A percentile compares a stretch with the other conserved stretches of the same genome.
phyloP scores from a whole-genome alignment of 2,113 vertebrate species.

The Verasper variegatus region DNA sequence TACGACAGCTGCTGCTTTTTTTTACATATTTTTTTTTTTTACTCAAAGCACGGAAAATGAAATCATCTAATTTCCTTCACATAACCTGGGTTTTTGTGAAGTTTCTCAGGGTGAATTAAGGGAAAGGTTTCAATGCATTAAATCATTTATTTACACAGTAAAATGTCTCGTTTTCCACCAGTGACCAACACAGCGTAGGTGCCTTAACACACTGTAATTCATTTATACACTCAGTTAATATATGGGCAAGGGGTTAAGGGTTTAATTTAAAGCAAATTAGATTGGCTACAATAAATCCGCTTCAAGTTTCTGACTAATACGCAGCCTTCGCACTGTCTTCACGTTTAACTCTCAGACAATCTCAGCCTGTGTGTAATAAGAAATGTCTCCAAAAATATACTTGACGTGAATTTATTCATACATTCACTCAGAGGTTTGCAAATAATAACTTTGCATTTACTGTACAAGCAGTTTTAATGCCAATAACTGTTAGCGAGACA shows the following conservation, averaged over 20 bases:
- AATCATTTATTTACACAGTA: constrained; percentile 80
- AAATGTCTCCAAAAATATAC: constrained; percentile 24
- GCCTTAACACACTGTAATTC: constrained; percentile 72
- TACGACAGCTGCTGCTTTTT: constrained; percentile 62
- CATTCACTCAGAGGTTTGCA: constrained; percentile 50
- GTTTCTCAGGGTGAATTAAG: constrained; percentile 73
- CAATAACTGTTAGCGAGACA: constrained; percentile 69
- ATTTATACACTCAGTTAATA: constrained; percentile 73
- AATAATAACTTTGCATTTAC: constrained; percentile 58
- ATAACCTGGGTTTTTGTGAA: constrained; percentile 49
- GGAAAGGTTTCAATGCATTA: constrained; percentile 73
- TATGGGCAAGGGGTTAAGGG: constrained; percentile 61
- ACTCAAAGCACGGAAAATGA: constrained; percentile 76
- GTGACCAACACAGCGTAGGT: constrained; percentile 58
- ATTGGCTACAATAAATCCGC: constrained; percentile 63
- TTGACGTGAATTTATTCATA: constrained; percentile 46
- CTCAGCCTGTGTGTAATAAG: constrained; percentile 18
- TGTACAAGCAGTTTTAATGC: constrained; percentile 57
- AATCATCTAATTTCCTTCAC: constrained; percentile 78
- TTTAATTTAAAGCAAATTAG: constrained; percentile 74
- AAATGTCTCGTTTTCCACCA: constrained; percentile 67
- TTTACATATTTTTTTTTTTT: constrained; percentile 60
- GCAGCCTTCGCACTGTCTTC: constrained; percentile 22
- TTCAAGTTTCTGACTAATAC: constrained; percentile 44
- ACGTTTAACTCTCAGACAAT: constrained; percentile 24